Percentiles rank a stretch among this genome's conserved stretches.
Conservation (phyloP, 2,888 invertebrate species). For the Dynastes maya region DNA sequence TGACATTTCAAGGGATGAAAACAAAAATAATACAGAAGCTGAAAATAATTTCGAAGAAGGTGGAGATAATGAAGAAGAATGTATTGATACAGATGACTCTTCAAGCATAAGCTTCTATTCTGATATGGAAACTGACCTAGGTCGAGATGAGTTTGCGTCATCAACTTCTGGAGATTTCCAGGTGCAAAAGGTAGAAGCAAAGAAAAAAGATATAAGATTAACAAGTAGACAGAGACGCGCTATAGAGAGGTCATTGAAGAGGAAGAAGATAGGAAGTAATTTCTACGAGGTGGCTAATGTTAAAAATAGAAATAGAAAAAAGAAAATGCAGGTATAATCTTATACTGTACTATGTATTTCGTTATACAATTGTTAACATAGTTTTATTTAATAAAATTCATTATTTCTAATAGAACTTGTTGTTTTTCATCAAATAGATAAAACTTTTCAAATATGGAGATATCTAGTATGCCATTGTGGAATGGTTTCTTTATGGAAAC, state of each 20-base stretch:
- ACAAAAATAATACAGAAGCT: slow-evolving; percentile 51
- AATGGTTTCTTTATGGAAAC: too few relatives aligned
- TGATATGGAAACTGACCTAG: slow-evolving; percentile 75
- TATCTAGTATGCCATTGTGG: too few relatives aligned
- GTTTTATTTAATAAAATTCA: neutral
- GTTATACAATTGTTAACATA: neutral
- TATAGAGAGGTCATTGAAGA: slow-evolving; percentile 81
- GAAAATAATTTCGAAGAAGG: slow-evolving; percentile 27
- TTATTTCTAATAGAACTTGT: too few relatives aligned
- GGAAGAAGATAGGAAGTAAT: slow-evolving; percentile 89
- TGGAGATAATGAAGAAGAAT: neutral
- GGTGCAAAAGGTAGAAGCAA: slow-evolving; percentile 64
- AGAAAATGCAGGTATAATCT: slow-evolving; percentile 70
- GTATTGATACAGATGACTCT: slow-evolving; percentile 64
- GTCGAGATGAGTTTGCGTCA: slow-evolving; percentile 65
- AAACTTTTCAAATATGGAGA: too few relatives aligned
- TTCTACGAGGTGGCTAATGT: slow-evolving; percentile 93
- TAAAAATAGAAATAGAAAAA: slow-evolving; percentile 87
- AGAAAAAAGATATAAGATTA: slow-evolving; percentile 71
- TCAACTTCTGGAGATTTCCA: slow-evolving; percentile 71
- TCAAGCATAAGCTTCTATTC: slow-evolving; percentile 81
- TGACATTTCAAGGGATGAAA: neutral
- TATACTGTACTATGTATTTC: neutral
- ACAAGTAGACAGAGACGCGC: slow-evolving; percentile 87
- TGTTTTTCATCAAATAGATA: too few relatives aligned